phyloP scores from a whole-genome alignment of 2,113 vertebrate species.

The Syngnathus typhle region DNA sequence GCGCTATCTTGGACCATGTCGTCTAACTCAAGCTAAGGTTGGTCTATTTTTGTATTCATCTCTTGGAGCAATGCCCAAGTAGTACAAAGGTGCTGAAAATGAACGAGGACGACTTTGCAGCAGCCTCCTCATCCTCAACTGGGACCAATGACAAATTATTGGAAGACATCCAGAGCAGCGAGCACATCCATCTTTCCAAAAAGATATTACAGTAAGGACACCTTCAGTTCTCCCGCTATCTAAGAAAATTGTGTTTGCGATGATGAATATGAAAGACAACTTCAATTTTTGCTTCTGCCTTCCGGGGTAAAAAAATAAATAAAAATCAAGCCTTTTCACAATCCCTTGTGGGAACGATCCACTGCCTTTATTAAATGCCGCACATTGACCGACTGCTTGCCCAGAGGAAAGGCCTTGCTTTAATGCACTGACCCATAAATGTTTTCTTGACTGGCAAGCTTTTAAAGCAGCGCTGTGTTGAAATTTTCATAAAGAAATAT shows the following conservation, averaged over 20 bases:
- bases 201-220: not conserved
- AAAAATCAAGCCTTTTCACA: conserved; percentile 25
- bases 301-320: not conserved
- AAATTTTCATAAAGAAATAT: conserved; percentile 66
- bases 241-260: not conserved
- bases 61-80: conserved; percentile 34
- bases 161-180: not conserved
- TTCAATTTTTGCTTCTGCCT: not conserved
- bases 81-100: not conserved
- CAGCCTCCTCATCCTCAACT: not conserved
- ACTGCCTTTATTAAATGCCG: not conserved
- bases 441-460: conserved; percentile 30
- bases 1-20: not conserved
- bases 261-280: not conserved
- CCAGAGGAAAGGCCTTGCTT: conserved; percentile 50
- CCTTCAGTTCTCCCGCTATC: not conserved
- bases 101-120: not conserved
- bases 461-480: conserved; percentile 51
- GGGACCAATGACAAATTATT: not conserved
- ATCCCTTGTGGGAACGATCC: conserved; percentile 11
- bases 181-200: not conserved
- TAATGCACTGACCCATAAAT: conserved; percentile 53
- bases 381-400: conserved; percentile 40
- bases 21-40: no score
- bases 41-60: conserved; percentile 18